phyloP scores from a whole-genome alignment of 2,113 vertebrate species.

The Paralichthys olivaceus region DNA sequence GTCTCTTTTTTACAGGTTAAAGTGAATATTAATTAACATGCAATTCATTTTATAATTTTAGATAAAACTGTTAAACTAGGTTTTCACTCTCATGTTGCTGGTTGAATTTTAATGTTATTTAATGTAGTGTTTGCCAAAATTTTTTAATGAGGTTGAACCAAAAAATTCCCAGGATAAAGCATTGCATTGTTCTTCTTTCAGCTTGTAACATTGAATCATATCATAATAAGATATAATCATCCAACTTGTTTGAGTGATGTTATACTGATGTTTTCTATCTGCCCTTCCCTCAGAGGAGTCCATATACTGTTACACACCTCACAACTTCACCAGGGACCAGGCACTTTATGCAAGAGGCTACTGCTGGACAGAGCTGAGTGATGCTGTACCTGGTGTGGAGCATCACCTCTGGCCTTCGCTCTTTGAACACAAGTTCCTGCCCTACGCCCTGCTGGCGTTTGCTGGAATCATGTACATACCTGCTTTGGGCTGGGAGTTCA shows the following conservation, averaged over 20 bases:
- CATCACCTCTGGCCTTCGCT: conserved; percentile 92
- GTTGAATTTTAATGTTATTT: neutral
- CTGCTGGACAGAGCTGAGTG: conserved; percentile 99
- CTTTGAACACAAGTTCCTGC: conserved; percentile 98
- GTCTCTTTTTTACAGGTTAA: too few relatives aligned
- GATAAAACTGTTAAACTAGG: too few relatives aligned
- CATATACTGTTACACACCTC: conserved; percentile 99
- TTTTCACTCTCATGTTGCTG: neutral
- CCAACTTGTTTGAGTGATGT: neutral
- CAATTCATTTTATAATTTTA: too few relatives aligned
- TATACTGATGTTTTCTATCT: conserved; percentile 24
- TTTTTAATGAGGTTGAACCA: neutral
- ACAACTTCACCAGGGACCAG: conserved; percentile 99
- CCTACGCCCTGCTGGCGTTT: conserved; percentile 97
- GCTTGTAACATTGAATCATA: neutral
- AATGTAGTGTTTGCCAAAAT: neutral
- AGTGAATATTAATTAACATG: too few relatives aligned
- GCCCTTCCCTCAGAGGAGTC: conserved; percentile 89
- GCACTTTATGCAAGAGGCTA: conserved; percentile 98
- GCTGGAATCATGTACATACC: conserved; percentile 99
- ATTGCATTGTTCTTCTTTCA: neutral
- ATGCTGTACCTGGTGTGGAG: conserved; percentile 92
- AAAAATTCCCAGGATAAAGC: neutral
- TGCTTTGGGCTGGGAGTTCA: conserved; percentile 96
- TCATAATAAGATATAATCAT: neutral